A percentile compares a stretch with the other conserved stretches of the same genome.
These are phyloP conservation scores for Hipparchia sbordonii DNA, from an alignment of 2,888 invertebrate genomes.

Conservation along the genomic window DNA sequence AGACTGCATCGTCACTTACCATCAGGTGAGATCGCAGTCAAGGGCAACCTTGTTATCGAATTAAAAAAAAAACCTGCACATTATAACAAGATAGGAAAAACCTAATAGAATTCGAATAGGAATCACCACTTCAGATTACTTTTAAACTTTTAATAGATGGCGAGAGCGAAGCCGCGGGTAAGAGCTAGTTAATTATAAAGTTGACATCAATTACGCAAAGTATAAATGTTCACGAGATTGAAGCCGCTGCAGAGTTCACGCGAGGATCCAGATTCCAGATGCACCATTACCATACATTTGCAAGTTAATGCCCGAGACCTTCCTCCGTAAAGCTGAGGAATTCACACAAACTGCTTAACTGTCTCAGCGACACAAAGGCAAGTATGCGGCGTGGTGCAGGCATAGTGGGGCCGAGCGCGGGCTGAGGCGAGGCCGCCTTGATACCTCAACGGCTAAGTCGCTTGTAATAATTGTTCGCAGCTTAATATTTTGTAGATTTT, in stretches of 20 bases:
- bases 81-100: too few relatives aligned
- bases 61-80: too few relatives aligned
- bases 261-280: neutral
- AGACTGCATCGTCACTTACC: too few relatives aligned
- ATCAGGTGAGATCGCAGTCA: too few relatives aligned
- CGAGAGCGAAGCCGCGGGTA: too few relatives aligned
- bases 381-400: neutral
- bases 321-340: neutral
- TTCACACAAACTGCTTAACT: neutral
- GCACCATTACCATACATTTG: conserved; percentile 10
- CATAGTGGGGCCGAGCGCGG: neutral
- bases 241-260: neutral
- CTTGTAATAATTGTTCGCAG: neutral
- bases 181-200: too few relatives aligned
- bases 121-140: too few relatives aligned
- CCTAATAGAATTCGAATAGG: too few relatives aligned
- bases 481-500: neutral
- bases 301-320: neutral
- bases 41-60: too few relatives aligned
- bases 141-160: too few relatives aligned
- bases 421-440: neutral
- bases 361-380: neutral
- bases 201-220: too few relatives aligned
- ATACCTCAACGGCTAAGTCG: neutral
- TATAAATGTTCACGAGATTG: neutral